A percentile compares a stretch with the other conserved stretches of the same genome.
These are phyloP conservation scores for Holacanthella duospinosa DNA, from an alignment of 2,888 invertebrate species.

Conservation along the genomic window DNA sequence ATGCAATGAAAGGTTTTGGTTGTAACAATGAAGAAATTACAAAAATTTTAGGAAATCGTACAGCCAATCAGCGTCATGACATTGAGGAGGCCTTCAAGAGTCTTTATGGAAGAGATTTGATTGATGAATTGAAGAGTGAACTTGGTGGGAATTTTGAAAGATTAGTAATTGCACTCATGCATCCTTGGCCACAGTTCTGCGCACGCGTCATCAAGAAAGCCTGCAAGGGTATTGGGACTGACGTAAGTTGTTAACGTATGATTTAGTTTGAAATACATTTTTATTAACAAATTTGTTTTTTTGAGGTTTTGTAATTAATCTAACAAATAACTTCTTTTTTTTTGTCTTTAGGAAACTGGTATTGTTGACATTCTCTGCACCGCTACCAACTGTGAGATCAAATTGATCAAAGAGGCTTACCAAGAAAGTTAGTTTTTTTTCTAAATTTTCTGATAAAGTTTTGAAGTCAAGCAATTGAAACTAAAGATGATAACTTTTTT, in stretches of 20 bases:
- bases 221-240: slow-evolving; percentile 44
- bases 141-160: slow-evolving; percentile 45
- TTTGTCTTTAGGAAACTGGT: slow-evolving; percentile 35
- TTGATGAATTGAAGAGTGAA: slow-evolving; percentile 42
- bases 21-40: slow-evolving; percentile 34
- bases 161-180: slow-evolving; percentile 43
- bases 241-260: slow-evolving; percentile 17
- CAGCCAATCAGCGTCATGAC: slow-evolving; percentile 27
- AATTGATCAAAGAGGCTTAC: slow-evolving; percentile 35
- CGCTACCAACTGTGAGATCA: slow-evolving; percentile 42
- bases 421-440: slow-evolving; percentile 33
- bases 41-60: slow-evolving; percentile 28
- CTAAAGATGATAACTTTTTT: background rate
- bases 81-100: slow-evolving; percentile 33
- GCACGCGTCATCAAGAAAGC: slow-evolving; percentile 44
- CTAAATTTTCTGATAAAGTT: background rate
- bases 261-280: too few species aligned
- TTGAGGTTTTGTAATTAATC: background rate
- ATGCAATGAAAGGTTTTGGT: slow-evolving; percentile 36
- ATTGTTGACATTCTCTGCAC: slow-evolving; percentile 45
- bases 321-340: background rate
- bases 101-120: slow-evolving; percentile 38
- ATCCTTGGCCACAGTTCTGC: slow-evolving; percentile 42
- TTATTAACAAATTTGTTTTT: too few species aligned
- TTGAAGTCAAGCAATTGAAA: background rate